Evolutionary conservation across 2,888 invertebrate species (phyloP).

Genomic region (Leucoma salicis): DNA sequence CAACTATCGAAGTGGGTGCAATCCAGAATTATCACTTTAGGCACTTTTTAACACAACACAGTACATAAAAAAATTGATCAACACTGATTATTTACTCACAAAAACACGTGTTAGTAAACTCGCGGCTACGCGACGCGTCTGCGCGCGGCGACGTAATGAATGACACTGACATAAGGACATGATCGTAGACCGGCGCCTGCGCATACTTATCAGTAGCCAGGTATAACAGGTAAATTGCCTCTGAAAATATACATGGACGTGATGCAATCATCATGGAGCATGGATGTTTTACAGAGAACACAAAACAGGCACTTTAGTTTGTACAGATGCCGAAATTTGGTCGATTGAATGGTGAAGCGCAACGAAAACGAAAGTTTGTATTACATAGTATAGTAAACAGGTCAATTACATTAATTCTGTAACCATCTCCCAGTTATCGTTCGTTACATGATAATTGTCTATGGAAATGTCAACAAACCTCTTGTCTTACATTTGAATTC

Average conservation of each 20-base stretch:
- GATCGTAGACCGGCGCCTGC: conserved; percentile 50
- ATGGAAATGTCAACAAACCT: no score
- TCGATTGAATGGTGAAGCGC: conserved; percentile 14
- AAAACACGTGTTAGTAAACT: conserved; percentile 54
- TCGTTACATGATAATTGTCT: no score
- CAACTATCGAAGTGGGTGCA: conserved; percentile 43
- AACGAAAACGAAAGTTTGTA: conserved; percentile 30
- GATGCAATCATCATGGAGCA: conserved; percentile 48
- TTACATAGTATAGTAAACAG: conserved; percentile 4
- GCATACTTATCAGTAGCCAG: conserved; percentile 53
- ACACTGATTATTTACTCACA: conserved; percentile 68
- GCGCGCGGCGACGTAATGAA: conserved; percentile 44
- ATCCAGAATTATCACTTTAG: conserved; percentile 54
- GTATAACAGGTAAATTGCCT: conserved; percentile 62
- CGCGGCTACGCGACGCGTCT: conserved; percentile 42
- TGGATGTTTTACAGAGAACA: conserved; percentile 37
- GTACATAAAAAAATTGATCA: conserved; percentile 35
- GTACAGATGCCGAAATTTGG: conserved; percentile 21
- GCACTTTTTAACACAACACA: conserved; percentile 42
- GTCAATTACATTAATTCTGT: conserved; percentile 1
- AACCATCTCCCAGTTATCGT: no score
- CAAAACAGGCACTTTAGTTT: conserved; percentile 14
- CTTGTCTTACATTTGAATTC: no score
- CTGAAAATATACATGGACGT: conserved; percentile 54
- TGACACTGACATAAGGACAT: conserved; percentile 44